Evolutionary conservation across 2,797 vertebrate species (phyloP).

Genomic region (Macropus fuliginosus): DNA sequence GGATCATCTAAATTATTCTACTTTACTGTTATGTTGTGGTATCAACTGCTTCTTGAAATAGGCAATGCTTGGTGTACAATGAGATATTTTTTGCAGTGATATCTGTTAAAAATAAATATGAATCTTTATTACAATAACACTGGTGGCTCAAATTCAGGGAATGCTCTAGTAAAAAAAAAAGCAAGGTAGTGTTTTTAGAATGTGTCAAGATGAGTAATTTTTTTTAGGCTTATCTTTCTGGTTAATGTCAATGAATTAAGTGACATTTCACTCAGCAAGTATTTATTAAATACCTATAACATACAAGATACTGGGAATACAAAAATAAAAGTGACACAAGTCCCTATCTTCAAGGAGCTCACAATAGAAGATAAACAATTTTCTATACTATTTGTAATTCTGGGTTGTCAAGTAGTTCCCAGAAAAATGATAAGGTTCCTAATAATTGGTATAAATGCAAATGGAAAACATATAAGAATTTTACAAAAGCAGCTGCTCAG

Average conservation of each 20-base stretch:
- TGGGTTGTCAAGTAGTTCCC: not conserved
- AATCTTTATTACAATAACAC: slow-evolving; percentile 38
- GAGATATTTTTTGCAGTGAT: not conserved
- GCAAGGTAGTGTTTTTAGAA: not conserved
- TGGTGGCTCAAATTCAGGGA: slow-evolving; percentile 39
- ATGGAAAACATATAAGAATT: not conserved
- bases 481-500: not conserved
- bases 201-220: slow-evolving; percentile 45
- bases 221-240: slow-evolving; percentile 25
- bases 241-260: not conserved
- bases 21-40: not conserved
- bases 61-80: not conserved
- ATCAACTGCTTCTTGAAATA: slow-evolving; percentile 51
- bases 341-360: not conserved
- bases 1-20: slow-evolving; percentile 16
- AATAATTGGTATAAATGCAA: not conserved
- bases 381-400: not conserved
- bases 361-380: not conserved
- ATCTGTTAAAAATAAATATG: not conserved
- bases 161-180: slow-evolving; percentile 4
- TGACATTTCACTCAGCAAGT: not conserved
- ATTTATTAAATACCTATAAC: not conserved
- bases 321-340: not conserved
- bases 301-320: not conserved
- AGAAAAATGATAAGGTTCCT: not conserved